These are phyloP conservation scores for Desmodus rotundus DNA, from an alignment of 2,113 vertebrate genomes.

Conservation along the genomic window DNA sequence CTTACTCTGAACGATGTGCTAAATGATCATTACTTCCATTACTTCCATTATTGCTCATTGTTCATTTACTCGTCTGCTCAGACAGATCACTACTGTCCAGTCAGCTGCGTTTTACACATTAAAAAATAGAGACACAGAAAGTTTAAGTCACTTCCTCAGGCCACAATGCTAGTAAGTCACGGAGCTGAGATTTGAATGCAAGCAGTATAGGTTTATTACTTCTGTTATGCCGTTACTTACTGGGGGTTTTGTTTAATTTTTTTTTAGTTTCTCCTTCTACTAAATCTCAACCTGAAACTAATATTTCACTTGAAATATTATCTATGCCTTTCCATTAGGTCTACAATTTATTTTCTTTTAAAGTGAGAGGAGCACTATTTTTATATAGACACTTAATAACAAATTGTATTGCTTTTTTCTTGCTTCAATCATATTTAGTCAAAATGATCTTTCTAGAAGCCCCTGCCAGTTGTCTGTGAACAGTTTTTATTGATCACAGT, in stretches of 20 bases:
- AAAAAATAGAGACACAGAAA: background rate
- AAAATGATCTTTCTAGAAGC: conserved; percentile 1
- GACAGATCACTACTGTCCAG: background rate
- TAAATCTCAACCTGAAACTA: conserved; percentile 5
- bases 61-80: background rate
- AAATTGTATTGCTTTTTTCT: background rate
- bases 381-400: background rate
- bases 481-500: background rate
- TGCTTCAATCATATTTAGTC: background rate
- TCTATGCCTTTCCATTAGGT: background rate
- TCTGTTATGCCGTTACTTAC: background rate
- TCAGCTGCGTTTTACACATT: background rate
- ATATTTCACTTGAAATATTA: background rate
- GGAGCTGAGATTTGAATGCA: background rate
- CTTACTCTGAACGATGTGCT: background rate
- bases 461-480: background rate
- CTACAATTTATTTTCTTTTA: background rate
- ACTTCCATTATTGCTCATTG: background rate
- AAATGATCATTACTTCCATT: background rate
- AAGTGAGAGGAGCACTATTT: background rate
- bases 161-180: background rate
- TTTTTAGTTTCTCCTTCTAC: background rate
- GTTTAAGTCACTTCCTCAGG: background rate
- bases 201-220: background rate
- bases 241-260: background rate